Evolutionary conservation across 2,888 invertebrate species (phyloP).

Genomic region (Athripsodes cinereus): DNA sequence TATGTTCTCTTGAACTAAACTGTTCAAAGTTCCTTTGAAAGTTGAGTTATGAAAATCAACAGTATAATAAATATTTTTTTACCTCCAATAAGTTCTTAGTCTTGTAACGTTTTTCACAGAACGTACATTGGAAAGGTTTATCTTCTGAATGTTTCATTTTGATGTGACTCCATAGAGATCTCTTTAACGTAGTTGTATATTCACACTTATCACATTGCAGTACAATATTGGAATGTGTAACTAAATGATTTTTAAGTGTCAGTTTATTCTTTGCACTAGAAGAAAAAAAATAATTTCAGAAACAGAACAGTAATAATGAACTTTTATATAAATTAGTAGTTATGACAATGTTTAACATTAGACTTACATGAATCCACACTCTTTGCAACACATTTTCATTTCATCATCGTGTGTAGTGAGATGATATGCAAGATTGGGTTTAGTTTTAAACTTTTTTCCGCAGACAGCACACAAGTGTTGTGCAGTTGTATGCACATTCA

Average conservation of each 20-base stretch:
- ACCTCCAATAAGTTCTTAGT: conserved; percentile 19
- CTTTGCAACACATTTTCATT: conserved; percentile 13
- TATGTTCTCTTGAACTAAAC: no score
- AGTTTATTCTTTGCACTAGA: neutral
- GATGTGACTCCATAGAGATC: conserved; percentile 8
- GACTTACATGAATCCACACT: conserved; percentile 19
- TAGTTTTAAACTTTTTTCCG: neutral
- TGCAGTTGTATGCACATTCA: neutral
- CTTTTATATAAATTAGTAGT: no score
- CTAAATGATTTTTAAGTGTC: neutral
- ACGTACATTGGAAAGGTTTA: conserved; percentile 21
- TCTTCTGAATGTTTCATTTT: conserved; percentile 22
- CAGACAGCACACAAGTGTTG: neutral
- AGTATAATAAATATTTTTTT: neutral
- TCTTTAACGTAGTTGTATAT: conserved; percentile 10
- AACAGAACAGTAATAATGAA: no score
- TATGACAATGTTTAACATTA: no score
- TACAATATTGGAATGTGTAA: neutral
- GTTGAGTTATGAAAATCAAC: no score
- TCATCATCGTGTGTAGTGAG: conserved; percentile 16
- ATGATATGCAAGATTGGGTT: neutral
- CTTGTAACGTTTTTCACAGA: conserved; percentile 24
- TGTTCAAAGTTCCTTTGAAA: no score
- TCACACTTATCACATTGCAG: conserved; percentile 19
- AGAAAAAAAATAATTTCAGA: neutral